Evolutionary conservation across 2,113 vertebrate genomes (phyloP).

Genomic region (Camelus dromedarius): DNA sequence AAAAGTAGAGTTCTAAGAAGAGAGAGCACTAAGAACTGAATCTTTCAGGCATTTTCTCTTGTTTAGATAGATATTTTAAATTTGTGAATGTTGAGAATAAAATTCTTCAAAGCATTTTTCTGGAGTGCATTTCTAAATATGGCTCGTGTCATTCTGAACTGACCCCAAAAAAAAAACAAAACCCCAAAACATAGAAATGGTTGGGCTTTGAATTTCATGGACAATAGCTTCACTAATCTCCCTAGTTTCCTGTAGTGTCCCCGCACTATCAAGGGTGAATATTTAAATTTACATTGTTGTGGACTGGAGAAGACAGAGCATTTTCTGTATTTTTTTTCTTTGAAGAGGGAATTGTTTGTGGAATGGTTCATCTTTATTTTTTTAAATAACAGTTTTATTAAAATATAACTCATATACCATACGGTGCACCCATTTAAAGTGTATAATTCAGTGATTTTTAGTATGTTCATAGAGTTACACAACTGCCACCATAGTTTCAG

Average conservation of each 20-base stretch:
- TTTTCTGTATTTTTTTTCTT: not conserved
- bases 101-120: conserved; percentile 81
- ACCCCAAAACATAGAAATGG: conserved; percentile 47
- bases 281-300: conserved; percentile 63
- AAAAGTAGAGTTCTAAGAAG: not conserved
- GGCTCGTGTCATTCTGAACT: conserved; percentile 68
- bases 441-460: conserved; percentile 37
- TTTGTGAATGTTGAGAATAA: conserved; percentile 71
- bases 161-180: not conserved
- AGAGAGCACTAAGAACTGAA: not conserved
- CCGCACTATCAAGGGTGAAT: conserved; percentile 48
- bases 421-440: conserved; percentile 2
- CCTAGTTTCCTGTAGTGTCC: conserved; percentile 69
- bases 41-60: conserved; percentile 63
- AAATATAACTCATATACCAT: conserved; percentile 10
- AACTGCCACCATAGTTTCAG: not conserved
- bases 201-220: conserved; percentile 75
- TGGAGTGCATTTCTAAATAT: conserved; percentile 76
- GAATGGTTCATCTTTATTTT: not conserved
- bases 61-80: conserved; percentile 70
- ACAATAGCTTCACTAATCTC: conserved; percentile 75
- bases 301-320: conserved; percentile 4
- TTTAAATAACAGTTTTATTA: conserved; percentile 41
- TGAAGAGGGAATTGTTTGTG: conserved; percentile 38
- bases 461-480: not conserved